Percentiles rank a stretch among this genome's conserved stretches.
Conservation (phyloP, 2,797 vertebrate species). For the Oreonectes daqikongensis region DNA sequence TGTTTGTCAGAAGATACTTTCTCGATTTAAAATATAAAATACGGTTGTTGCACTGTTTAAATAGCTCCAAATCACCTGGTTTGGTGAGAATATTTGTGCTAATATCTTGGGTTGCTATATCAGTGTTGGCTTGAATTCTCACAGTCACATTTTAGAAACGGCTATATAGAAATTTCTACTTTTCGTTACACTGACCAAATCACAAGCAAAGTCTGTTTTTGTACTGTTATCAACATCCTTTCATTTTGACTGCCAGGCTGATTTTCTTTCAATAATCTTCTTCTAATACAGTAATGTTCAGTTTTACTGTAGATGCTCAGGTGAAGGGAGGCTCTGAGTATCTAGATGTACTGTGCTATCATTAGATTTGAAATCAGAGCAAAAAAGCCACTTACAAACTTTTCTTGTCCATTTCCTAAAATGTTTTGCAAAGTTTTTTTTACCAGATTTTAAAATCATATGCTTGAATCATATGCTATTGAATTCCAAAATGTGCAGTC, state of each 20-base stretch:
- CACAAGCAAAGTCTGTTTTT: neutral
- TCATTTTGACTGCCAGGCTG: constrained; percentile 7
- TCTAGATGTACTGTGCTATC: too few relatives aligned
- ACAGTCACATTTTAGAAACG: neutral
- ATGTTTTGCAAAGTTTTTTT: too few relatives aligned
- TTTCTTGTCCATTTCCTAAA: too few relatives aligned
- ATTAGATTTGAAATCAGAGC: too few relatives aligned
- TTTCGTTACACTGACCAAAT: constrained; percentile 8
- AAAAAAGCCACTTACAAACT: neutral
- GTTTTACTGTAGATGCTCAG: neutral
- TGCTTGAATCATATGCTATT: too few relatives aligned
- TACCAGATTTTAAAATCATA: too few relatives aligned
- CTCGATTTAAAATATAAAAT: constrained; percentile 16
- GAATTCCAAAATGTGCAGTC: too few relatives aligned
- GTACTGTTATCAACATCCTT: constrained; percentile 14
- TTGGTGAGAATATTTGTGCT: neutral
- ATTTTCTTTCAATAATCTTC: neutral
- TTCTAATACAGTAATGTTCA: neutral
- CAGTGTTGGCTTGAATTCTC: neutral
- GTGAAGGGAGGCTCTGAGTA: too few relatives aligned
- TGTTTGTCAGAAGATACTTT: too few relatives aligned
- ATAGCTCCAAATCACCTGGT: neutral
- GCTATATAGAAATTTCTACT: constrained; percentile 1
- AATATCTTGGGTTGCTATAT: neutral
- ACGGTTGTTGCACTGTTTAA: neutral